A percentile compares a stretch with the other conserved stretches of the same genome.
These are phyloP conservation scores for Amiota mariae DNA, from an alignment of 2,888 invertebrate genomes.

Conservation along the genomic window DNA sequence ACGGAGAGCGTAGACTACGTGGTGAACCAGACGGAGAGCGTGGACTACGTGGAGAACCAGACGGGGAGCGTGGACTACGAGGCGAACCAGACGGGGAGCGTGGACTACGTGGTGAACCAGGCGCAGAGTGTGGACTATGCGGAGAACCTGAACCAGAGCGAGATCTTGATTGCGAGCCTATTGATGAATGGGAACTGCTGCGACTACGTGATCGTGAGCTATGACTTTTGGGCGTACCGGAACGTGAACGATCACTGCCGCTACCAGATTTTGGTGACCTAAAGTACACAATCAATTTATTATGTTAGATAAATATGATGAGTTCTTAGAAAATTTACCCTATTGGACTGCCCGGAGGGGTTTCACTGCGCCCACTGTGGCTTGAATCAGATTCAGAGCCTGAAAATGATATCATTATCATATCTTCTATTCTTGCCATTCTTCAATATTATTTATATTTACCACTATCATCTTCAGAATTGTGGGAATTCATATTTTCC, in stretches of 20 bases:
- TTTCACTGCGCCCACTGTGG: constrained; percentile 62
- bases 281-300: not conserved
- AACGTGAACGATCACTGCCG: constrained; percentile 69
- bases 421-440: not conserved
- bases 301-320: not conserved
- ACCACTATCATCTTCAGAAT: constrained; percentile 65
- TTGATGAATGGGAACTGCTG: constrained; percentile 42
- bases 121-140: constrained; percentile 51
- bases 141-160: constrained; percentile 31
- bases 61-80: constrained; percentile 50
- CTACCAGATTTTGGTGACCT: constrained; percentile 67
- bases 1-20: constrained; percentile 55
- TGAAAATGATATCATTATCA: constrained; percentile 21
- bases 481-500: constrained; percentile 54
- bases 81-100: constrained; percentile 54
- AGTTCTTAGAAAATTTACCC: constrained; percentile 42
- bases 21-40: constrained; percentile 51
- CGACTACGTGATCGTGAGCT: constrained; percentile 46
- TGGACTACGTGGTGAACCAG: constrained; percentile 45
- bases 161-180: constrained; percentile 28
- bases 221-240: constrained; percentile 74
- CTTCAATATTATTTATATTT: constrained; percentile 31
- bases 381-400: constrained; percentile 71
- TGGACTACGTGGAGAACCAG: constrained; percentile 53
- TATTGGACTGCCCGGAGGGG: constrained; percentile 61